Conservation (phyloP, 2,113 vertebrate species). For the Maccullochella peelii region DNA sequence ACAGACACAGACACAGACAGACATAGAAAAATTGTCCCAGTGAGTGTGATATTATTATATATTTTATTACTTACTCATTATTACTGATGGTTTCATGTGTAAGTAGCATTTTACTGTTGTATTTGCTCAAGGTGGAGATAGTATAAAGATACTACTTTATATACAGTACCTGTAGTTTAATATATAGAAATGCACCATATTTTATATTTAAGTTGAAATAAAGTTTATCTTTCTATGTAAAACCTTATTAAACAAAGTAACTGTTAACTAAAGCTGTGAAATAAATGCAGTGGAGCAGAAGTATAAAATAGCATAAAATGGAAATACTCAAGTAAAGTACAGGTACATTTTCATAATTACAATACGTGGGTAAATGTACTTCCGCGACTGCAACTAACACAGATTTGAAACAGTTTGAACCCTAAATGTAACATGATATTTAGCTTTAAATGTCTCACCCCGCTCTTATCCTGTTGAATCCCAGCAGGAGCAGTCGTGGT, state of each 20-base stretch:
- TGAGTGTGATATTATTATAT: background rate
- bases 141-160: background rate
- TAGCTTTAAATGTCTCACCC: constrained; percentile 58
- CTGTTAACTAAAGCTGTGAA: background rate
- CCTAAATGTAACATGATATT: background rate
- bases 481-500: constrained; percentile 57
- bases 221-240: background rate
- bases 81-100: background rate
- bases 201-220: constrained; percentile 8
- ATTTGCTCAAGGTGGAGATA: background rate
- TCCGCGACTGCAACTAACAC: background rate
- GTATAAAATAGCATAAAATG: background rate
- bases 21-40: background rate
- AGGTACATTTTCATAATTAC: background rate
- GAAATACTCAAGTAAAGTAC: background rate
- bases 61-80: background rate
- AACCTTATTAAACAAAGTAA: background rate
- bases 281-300: background rate
- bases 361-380: background rate
- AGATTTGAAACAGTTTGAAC: background rate
- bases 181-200: background rate
- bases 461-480: constrained; percentile 55
- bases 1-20: background rate
- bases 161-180: background rate
- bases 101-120: background rate